Conservation (phyloP, 2,888 invertebrate species). For the Emesis russula region DNA sequence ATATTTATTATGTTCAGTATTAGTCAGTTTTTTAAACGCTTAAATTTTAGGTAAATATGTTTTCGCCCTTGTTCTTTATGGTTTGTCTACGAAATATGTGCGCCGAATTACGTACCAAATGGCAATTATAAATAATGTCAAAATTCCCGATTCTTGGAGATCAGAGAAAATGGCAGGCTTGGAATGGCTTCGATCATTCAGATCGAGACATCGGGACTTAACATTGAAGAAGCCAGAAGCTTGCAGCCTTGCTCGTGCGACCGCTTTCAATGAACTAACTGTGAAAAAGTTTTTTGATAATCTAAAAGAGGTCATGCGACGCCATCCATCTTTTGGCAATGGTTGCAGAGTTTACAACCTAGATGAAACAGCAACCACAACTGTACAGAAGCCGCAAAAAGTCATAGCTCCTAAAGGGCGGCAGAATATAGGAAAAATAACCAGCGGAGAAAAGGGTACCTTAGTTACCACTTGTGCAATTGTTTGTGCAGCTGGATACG, state of each 20-base stretch:
- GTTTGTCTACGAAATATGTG: slow-evolving; percentile 28
- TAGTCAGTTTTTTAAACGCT: too few relatives aligned
- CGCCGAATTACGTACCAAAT: slow-evolving; percentile 44
- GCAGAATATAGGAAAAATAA: slow-evolving; percentile 42
- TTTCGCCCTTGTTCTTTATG: too few relatives aligned
- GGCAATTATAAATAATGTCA: slow-evolving; percentile 43
- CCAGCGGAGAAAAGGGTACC: slow-evolving; percentile 80
- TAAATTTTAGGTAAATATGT: too few relatives aligned
- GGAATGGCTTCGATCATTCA: slow-evolving; percentile 54
- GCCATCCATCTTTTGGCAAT: slow-evolving; percentile 8
- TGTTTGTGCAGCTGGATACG: slow-evolving; percentile 82
- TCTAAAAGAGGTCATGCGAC: slow-evolving; percentile 28
- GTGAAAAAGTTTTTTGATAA: slow-evolving; percentile 40
- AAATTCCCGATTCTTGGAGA: slow-evolving; percentile 49
- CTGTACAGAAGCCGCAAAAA: slow-evolving; percentile 61
- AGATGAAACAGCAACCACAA: slow-evolving; percentile 43
- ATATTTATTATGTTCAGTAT: too few relatives aligned
- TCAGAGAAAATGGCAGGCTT: slow-evolving; percentile 50
- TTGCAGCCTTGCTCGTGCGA: slow-evolving; percentile 59
- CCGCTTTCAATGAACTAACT: slow-evolving; percentile 34
- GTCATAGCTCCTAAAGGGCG: slow-evolving; percentile 86
- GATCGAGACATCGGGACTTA: slow-evolving; percentile 45
- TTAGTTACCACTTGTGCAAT: slow-evolving; percentile 87
- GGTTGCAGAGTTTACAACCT: slow-evolving; percentile 31
- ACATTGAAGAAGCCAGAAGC: slow-evolving; percentile 51